Base-by-base conservation (phyloP, 2,888 invertebrate genomes). In the Mythimna impura region DNA sequence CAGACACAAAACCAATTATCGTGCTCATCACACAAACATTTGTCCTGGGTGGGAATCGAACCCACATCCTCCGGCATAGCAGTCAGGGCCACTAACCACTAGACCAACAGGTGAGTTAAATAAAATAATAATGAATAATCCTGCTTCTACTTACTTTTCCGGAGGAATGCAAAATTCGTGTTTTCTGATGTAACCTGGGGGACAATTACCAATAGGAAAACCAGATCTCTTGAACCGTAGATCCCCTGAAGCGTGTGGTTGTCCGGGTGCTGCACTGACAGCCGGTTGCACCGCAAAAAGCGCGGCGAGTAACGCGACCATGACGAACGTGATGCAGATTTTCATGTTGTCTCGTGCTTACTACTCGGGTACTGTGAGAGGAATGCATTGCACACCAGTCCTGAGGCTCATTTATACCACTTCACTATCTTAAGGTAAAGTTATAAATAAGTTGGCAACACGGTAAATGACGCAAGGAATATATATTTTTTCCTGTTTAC, bases 271-370 rank as follows among this genome's bases (percentile, higher is more conserved):
- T 50, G 20, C 20, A 4, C 14, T 68, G 20, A 7, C 36, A 36
- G 25, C 61, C n/a, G 61, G 61, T 14, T 61, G 36, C 61, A 36
- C 14, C n/a, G 61, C 22, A 61, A 22, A 61, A 25, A 68, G 52
- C 8, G 3, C 25, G 10, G 2, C 17, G 10, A 68, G 20, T 25
- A 68, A 50, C 14, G 36, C 36, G n/a, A 69, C 25, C 25, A 12
- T 17, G 3, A 40, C 2, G 6, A 68, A 34, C 14, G 67, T 14
- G 7, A 50, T 9, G n/a, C 10, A 36, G 3, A 68, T 7, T n/a
- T 69, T 69, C 68, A 52, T 69, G 69, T 10, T n/a, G 25, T 10
- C 34, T 10, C 1, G 20, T 20, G 14, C n/a, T 36, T n/a, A 20
- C 25, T 25, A 6, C 47, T 36, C 22, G 14, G 14, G 5, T 10